A percentile compares a stretch with the other conserved stretches of the same genome.
These are phyloP conservation scores for Phataginus tetradactyla DNA, from an alignment of 2,797 vertebrate genomes.

Conservation along the genomic window DNA sequence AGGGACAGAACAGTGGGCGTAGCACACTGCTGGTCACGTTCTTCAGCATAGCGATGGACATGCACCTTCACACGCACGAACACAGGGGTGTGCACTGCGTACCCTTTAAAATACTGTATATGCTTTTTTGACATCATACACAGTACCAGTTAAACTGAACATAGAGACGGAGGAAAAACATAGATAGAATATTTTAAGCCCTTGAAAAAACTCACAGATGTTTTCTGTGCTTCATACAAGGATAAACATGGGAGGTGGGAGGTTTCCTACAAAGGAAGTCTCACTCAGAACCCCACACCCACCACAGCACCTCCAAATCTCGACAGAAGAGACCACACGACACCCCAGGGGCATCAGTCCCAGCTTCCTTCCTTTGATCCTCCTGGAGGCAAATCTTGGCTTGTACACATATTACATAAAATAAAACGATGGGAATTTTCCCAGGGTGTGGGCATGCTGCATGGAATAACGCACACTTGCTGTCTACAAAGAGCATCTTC, in stretches of 20 bases:
- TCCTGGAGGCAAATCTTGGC: background rate
- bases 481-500: background rate
- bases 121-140: background rate
- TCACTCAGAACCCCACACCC: background rate
- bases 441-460: background rate
- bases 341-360: background rate
- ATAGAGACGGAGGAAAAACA: background rate
- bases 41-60: background rate
- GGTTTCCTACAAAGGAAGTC: background rate
- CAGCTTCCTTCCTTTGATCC: slow-evolving; percentile 25
- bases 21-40: background rate
- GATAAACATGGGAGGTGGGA: background rate
- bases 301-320: background rate
- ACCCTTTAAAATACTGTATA: background rate
- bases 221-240: background rate
- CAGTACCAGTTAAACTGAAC: background rate
- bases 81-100: no score
- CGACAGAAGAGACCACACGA: background rate
- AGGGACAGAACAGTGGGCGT: background rate
- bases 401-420: slow-evolving; percentile 12
- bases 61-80: fast-evolving
- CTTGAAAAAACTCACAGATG: background rate
- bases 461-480: background rate
- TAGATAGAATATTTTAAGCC: background rate
- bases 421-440: background rate